Base-by-base conservation (phyloP, 2,888 invertebrate species). In the Dione juno region DNA sequence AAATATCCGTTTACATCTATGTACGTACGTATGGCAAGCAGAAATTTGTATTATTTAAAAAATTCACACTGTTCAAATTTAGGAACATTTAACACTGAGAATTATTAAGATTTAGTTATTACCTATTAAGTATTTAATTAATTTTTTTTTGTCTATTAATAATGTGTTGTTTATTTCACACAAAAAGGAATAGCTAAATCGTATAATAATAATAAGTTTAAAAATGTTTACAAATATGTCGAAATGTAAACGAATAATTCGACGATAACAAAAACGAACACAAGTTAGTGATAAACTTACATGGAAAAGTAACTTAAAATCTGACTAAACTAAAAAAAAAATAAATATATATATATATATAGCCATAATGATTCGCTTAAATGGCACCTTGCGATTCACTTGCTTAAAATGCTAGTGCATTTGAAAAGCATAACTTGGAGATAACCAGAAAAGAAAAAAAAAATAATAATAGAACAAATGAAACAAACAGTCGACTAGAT, bases 31-130 rank as follows among this genome's bases (percentile, higher is more conserved):
- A 89, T 91, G 92, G 92, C 92, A 92, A 92, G 92, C 91, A 85
- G 87, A 85, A 81, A 80, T 80, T 84, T 79, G 83, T 84, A 85
- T 82, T 81, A 80, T 86, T 81, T 83, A 87, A 88, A 87, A 86
- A 57, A 85, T 85, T 87, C 86, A 87, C 88, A 87, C 82, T 88
- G 88, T 88, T 90, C 83, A 87, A 91, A 90, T 92, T 91, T 92
- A 92, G 92, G 92, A 92, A 92, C 92, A 91, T 92, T 90, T 87
- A 92, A 92, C 92, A 92, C 86, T 90, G 90, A 91, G 90, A 91
- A 87, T 88, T 89, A 88, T 88, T 88, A 86, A 88, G 87, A 84
- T 85, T 86, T 87, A 83, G 86, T 90, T 89, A 78, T 78, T 87
- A 86, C 80, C 86, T 92, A 90, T 87, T 86, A 85, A 86, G 83